A percentile compares a stretch with the other conserved stretches of the same genome.
phyloP scores from a whole-genome alignment of 92 coral and sea anemone genomes.

The Isaurus tuberculatus region DNA sequence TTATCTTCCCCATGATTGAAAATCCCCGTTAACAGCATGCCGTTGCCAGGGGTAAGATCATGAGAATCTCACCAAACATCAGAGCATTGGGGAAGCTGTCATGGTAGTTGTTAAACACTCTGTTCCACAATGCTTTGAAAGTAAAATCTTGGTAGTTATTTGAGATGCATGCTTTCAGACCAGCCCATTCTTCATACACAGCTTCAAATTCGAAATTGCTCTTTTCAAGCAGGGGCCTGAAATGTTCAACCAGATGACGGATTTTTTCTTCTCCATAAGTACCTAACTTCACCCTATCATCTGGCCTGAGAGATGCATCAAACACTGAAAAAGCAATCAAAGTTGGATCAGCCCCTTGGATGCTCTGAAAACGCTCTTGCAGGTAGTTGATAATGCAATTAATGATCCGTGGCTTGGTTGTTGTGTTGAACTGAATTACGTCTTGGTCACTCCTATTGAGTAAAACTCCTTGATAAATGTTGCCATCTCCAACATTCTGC shows the following conservation, averaged over 20 bases:
- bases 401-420: conserved; percentile 23
- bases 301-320: conserved; percentile 22
- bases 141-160: neutral
- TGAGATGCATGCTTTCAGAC: neutral
- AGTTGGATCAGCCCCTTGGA: conserved; percentile 7
- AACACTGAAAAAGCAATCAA: conserved; percentile 1
- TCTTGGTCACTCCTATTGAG: conserved; percentile 51
- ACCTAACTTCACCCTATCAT: conserved; percentile 11
- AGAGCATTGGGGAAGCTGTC: neutral
- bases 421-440: conserved; percentile 26
- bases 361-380: conserved; percentile 14
- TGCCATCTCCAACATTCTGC: neutral
- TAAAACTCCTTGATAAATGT: conserved; percentile 23
- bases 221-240: neutral
- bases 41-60: neutral
- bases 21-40: conserved; percentile 44
- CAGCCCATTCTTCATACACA: neutral
- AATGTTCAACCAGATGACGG: neutral
- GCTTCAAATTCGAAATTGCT: neutral
- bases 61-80: neutral
- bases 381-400: neutral
- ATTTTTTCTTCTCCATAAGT: conserved; percentile 17
- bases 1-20: conserved; percentile 51
- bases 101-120: neutral
- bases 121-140: neutral